Conservation (phyloP, 2,113 vertebrate species). For the Alligator sinensis region DNA sequence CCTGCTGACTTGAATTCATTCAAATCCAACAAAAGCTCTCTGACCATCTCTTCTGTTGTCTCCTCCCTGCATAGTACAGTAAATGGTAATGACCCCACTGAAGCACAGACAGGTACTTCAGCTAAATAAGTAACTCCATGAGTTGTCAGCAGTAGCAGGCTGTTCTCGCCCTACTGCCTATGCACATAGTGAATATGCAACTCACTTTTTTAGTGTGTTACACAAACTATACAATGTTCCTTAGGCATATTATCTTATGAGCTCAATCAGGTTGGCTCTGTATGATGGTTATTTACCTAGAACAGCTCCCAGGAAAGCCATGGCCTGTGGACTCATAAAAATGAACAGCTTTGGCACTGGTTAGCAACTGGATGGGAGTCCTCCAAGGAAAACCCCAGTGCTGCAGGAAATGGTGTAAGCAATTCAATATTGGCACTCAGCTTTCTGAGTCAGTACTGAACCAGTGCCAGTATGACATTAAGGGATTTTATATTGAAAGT, state of each 20-base stretch:
- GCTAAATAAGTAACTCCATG: neutral
- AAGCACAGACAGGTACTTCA: neutral
- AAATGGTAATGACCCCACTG: neutral
- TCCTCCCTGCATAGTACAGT: neutral
- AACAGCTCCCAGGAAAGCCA: neutral
- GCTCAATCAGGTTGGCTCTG: neutral
- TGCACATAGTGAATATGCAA: accelerated
- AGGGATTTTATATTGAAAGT: neutral
- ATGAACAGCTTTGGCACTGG: accelerated
- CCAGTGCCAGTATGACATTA: neutral
- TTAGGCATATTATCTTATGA: neutral
- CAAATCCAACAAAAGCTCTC: too few relatives aligned
- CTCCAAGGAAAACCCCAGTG: accelerated
- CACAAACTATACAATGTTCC: neutral
- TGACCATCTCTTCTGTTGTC: too few relatives aligned
- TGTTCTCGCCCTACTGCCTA: slow-evolving; percentile 7
- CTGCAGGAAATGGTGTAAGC: neutral
- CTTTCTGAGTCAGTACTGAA: slow-evolving; percentile 49
- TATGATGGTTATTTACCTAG: neutral
- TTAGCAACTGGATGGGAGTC: accelerated
- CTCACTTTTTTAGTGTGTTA: neutral
- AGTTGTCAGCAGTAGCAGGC: neutral
- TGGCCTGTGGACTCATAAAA: neutral
- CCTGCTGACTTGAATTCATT: too few relatives aligned
- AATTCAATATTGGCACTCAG: neutral